phyloP scores from a whole-genome alignment of 2,113 vertebrate species.

The Coracopsis vasa region DNA sequence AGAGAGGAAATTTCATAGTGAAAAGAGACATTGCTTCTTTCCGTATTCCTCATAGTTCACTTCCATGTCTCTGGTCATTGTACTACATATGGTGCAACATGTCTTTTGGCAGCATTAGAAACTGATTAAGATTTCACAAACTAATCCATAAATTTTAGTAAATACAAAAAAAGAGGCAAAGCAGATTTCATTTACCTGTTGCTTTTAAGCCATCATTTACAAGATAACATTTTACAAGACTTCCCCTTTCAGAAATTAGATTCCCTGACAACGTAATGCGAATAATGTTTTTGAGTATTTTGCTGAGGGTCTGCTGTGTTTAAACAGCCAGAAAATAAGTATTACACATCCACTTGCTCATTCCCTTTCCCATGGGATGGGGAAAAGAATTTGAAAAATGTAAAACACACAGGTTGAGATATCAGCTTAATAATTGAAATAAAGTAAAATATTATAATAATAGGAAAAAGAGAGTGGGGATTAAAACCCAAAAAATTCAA shows the following conservation, averaged over 20 bases:
- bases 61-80: neutral
- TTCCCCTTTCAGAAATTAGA: neutral
- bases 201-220: neutral
- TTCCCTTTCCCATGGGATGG: neutral
- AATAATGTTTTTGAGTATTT: neutral
- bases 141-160: neutral
- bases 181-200: neutral
- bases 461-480: neutral
- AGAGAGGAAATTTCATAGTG: neutral
- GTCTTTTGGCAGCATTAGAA: neutral
- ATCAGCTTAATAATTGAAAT: neutral
- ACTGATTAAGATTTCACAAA: neutral
- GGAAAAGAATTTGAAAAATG: neutral
- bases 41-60: neutral
- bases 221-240: neutral
- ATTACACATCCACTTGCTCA: neutral
- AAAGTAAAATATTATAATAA: neutral
- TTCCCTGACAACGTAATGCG: neutral
- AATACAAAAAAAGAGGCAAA: neutral
- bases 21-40: neutral
- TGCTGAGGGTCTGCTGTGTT: neutral
- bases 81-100: neutral
- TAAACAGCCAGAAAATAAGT: neutral
- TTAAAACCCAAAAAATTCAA: neutral
- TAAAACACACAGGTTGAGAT: neutral